These are phyloP conservation scores for Cataglyphis hispanica DNA, from an alignment of 1,140 invertebrate species.

Conservation along the genomic window DNA sequence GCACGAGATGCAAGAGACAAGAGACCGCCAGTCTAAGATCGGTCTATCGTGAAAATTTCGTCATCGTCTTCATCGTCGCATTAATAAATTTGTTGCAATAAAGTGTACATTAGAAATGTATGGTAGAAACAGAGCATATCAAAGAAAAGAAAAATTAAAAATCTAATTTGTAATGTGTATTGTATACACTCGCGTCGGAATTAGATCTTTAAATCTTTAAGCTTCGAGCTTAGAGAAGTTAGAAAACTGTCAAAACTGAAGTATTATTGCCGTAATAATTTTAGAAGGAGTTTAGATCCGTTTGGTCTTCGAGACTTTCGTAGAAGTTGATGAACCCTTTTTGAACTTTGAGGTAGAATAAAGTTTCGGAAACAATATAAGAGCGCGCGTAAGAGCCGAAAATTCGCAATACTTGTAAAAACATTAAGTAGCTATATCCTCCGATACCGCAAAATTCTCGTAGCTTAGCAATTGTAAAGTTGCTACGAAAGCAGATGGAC, in stretches of 20 bases:
- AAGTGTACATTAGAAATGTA: neutral
- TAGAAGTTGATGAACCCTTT: slow-evolving; percentile 1
- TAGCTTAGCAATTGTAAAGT: neutral
- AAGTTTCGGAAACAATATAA: slow-evolving; percentile 1
- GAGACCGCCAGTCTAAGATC: neutral
- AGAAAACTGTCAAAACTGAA: neutral
- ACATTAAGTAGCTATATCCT: neutral
- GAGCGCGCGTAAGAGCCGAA: neutral
- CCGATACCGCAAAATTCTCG: neutral
- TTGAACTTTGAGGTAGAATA: neutral
- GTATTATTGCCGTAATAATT: slow-evolving; percentile 2
- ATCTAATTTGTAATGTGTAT: too few relatives aligned
- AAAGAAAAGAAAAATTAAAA: too few relatives aligned
- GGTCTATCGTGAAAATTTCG: neutral
- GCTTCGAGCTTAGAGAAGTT: slow-evolving; percentile 8
- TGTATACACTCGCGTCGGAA: too few relatives aligned
- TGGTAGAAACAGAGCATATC: neutral
- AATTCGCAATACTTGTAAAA: slow-evolving; percentile 32
- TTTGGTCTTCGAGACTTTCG: neutral
- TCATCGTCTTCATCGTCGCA: neutral
- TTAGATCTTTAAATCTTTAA: neutral
- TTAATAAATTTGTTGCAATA: slow-evolving; percentile 27
- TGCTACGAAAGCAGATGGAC: neutral
- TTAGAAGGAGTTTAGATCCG: slow-evolving; percentile 8
- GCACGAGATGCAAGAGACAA: neutral